Base-by-base conservation (phyloP, 2,888 invertebrate species). In the Dione vanillae region DNA sequence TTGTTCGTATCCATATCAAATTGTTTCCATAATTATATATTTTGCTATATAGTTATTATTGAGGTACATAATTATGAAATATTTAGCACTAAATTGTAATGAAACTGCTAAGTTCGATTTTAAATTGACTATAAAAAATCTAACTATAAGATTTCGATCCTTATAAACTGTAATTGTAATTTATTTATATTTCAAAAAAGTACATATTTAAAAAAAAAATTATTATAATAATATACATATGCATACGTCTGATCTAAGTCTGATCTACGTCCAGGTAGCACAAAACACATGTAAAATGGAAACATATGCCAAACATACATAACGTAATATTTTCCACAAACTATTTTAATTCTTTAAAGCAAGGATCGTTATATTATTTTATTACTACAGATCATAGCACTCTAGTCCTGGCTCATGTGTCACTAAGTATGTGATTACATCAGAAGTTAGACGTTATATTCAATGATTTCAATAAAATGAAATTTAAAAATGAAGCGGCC, bases 111-210 rank as follows among this genome's bases (percentile, higher is more conserved):
- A n/a, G n/a, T n/a, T n/a, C n/a, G n/a, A n/a, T n/a, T n/a, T n/a
- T n/a, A n/a, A n/a, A n/a, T n/a, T 47, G 45, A 47, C 45, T 47
- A 47, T 47, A 35, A 54, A 35, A 35, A 54, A 54, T 47, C 27
- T 35, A 35, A 27, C 35, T 54, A 35, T n/a, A 35, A 54, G 54
- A 54, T 54, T 54, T 54, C 35, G 54, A 35, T 54, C 54, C 54
- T 54, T 54, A 54, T 35, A 54, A 54, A 54, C 54, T 54, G 54
- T 54, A 54, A 54, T 54, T n/a, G n/a, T n/a, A n/a, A n/a, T n/a
- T n/a, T n/a, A n/a, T n/a, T n/a, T n/a, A n/a, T n/a, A n/a, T n/a
- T n/a, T n/a, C n/a, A n/a, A n/a, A n/a, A n/a, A n/a, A n/a, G n/a
- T n/a, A n/a, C n/a, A n/a, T n/a, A n/a, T n/a, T n/a, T n/a, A n/a